Base-by-base conservation (phyloP, 2,888 invertebrate species). In the Rhamphomyia laevipes region DNA sequence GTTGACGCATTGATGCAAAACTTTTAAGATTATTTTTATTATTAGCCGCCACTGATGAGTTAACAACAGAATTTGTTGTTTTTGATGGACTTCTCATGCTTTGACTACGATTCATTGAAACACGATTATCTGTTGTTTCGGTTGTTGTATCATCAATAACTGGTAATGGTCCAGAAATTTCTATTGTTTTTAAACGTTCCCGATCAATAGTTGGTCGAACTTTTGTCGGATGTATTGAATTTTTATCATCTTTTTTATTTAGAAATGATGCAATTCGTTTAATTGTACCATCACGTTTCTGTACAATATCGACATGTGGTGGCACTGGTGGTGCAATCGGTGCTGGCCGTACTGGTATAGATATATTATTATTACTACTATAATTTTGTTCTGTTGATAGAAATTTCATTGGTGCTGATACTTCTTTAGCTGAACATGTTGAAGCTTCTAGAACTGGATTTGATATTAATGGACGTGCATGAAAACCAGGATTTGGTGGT, bases 101-200 rank as follows among this genome's bases (percentile, higher is more conserved):
- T 60, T 89, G 89, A 1, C 89, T 83, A 46, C 90, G 74, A 69
- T 82, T 81, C 0, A 88, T 81, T 18, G 56, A 51, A 50, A 63
- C 66, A 52, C 66, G 66, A 7, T 66, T 65, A 46, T 72, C 73
- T 13, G 79, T 79, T 3, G 70, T 68, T 42, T 75, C 74, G 0
- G 74, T 74, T 0, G 84, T 79, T 0, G 84, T 76, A 0, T 84
- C 74, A 0, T 78, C 72, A 0, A 76, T 77, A 61, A 85, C 84
- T 1, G 82, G 78, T 57, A 92, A 88, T 0, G 91, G 91, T 59
- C 82, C 78, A 0, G 91, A 91, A 59, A 92, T 91, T 64, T 88
- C 84, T 46, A 90, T 71, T 49, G 79, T 83, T 45, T 86, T 76
- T 46, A 91, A 62, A 0, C 81, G 74, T 13, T 81, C 82, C 60